Evolutionary conservation across 2,113 vertebrate genomes (phyloP).

Genomic region (Coracopsis vasa): DNA sequence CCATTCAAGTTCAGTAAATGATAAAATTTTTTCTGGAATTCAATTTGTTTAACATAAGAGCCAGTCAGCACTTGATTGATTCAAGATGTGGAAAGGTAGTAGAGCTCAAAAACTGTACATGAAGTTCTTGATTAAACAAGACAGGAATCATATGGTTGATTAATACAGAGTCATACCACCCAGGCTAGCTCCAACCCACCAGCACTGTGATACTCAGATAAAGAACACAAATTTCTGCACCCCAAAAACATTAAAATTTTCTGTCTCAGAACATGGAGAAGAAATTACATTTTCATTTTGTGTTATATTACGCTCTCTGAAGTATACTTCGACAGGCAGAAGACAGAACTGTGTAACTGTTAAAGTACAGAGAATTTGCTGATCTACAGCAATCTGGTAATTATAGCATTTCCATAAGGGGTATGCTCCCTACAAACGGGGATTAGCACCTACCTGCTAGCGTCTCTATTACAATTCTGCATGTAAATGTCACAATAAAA

Average conservation of each 20-base stretch:
- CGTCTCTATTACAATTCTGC: neutral
- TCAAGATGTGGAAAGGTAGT: conserved; percentile 27
- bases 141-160: conserved; percentile 27
- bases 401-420: neutral
- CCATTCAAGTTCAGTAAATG: neutral
- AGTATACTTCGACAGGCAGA: neutral
- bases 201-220: neutral
- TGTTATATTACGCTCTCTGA: neutral
- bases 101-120: conserved; percentile 6
- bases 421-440: neutral
- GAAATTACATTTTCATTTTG: neutral
- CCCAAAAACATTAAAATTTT: neutral
- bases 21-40: neutral
- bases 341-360: neutral
- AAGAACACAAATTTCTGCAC: neutral
- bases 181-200: neutral
- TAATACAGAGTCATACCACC: neutral
- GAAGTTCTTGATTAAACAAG: conserved; percentile 48
- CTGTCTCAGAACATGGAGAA: neutral
- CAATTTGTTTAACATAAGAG: conserved; percentile 47
- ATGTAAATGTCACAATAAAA: neutral
- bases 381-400: neutral
- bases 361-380: neutral
- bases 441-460: neutral
- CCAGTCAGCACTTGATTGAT: conserved; percentile 40